Evolutionary conservation across 2,888 invertebrate genomes (phyloP).

Genomic region (Caenorhabditis sinica): DNA sequence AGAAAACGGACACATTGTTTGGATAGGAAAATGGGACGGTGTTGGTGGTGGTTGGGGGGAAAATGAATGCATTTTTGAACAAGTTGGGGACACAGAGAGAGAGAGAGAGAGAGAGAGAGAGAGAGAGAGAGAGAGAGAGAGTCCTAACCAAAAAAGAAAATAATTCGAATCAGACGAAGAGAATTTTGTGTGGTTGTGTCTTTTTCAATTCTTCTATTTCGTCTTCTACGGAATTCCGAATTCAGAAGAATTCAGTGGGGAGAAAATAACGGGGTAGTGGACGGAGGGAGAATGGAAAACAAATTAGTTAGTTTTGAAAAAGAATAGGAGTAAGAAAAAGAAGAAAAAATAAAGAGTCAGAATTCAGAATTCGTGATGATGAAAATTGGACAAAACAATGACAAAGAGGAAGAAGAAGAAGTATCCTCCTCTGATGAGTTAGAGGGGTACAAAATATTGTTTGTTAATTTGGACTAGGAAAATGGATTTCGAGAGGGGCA

Average conservation of each 20-base stretch:
- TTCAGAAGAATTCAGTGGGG: background rate
- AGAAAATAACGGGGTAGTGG: background rate
- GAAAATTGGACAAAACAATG: background rate
- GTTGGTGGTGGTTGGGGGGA: too few relatives aligned
- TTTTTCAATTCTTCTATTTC: too few relatives aligned
- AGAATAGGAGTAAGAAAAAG: background rate
- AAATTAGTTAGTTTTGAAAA: slow-evolving; percentile 29
- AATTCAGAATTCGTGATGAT: slow-evolving; percentile 23
- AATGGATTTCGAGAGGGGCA: too few relatives aligned
- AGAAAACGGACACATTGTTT: background rate
- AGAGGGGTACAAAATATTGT: too few relatives aligned
- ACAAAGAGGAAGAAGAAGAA: too few relatives aligned
- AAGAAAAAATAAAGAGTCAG: background rate
- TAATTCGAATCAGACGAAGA: slow-evolving; percentile 14
- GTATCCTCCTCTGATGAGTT: background rate
- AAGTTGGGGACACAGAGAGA: too few relatives aligned
- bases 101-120: too few relatives aligned
- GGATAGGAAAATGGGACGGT: too few relatives aligned
- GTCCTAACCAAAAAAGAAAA: background rate
- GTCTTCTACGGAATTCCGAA: background rate
- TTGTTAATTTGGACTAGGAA: too few relatives aligned
- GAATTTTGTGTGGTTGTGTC: too few relatives aligned
- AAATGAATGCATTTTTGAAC: slow-evolving; percentile 4
- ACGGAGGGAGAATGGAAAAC: background rate
- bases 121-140: too few relatives aligned